phyloP scores from a whole-genome alignment of 1,140 invertebrate genomes.

The Aphis craccivora region DNA sequence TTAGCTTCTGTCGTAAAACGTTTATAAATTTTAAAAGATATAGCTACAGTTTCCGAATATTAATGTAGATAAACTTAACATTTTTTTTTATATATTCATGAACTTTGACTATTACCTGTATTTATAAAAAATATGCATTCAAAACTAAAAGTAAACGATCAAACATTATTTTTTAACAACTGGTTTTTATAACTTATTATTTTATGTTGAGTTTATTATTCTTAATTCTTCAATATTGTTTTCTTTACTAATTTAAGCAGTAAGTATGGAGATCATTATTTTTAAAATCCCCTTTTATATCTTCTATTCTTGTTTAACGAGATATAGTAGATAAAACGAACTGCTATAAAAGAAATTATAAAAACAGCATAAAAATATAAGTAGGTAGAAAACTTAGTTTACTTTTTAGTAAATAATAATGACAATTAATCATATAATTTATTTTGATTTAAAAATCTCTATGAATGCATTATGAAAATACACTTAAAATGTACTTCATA shows the following conservation, averaged over 20 bases:
- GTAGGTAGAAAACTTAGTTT: too few species aligned
- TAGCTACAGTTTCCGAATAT: background rate
- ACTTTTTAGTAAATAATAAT: too few species aligned
- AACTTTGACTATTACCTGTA: background rate
- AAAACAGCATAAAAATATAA: too few species aligned
- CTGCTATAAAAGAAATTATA: too few species aligned
- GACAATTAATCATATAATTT: too few species aligned
- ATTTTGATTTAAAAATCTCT: too few species aligned
- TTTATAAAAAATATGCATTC: background rate
- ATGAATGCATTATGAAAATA: too few species aligned
- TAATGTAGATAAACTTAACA: background rate
- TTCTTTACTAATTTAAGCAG: background rate
- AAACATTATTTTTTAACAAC: background rate
- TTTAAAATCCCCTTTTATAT: too few species aligned
- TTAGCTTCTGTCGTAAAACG: background rate
- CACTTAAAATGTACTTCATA: too few species aligned
- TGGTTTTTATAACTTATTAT: background rate
- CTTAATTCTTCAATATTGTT: background rate
- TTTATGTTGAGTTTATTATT: background rate
- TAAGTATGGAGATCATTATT: too few species aligned
- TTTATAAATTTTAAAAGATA: background rate
- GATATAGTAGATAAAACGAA: too few species aligned
- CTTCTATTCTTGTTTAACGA: too few species aligned
- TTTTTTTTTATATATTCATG: background rate
- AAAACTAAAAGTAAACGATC: background rate